A percentile compares a stretch with the other conserved stretches of the same genome.
Conservation (phyloP, 2,888 invertebrate genomes). For the Bhutanitis thaidina region DNA sequence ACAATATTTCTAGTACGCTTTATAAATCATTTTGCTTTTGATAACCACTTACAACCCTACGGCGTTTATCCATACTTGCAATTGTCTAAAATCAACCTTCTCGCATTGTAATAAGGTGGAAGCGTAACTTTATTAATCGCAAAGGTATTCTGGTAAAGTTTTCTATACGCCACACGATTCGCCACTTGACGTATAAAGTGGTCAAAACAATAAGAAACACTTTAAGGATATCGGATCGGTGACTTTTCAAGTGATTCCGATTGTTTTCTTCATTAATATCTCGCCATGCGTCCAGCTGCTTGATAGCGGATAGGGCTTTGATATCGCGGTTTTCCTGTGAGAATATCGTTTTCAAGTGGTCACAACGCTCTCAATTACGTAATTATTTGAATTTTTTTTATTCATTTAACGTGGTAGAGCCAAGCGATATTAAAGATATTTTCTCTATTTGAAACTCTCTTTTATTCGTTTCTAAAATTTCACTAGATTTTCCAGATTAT, state of each 20-base stretch:
- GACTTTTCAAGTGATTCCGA: constrained; percentile 49
- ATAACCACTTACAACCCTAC: constrained; percentile 61
- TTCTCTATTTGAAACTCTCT: no score
- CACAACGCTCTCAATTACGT: constrained; percentile 22
- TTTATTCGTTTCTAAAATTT: no score
- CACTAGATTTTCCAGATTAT: no score
- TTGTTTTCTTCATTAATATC: constrained; percentile 57
- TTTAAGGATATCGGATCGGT: constrained; percentile 61
- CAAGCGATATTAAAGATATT: no score
- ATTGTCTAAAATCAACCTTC: constrained; percentile 30
- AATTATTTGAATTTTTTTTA: background rate
- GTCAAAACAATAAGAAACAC: constrained; percentile 66
- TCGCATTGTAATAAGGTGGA: accelerated
- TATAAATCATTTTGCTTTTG: constrained; percentile 63
- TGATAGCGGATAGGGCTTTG: constrained; percentile 31
- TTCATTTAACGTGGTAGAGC: no score
- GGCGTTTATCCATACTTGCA: constrained; percentile 20
- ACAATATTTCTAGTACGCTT: constrained; percentile 51
- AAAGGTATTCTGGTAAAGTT: constrained; percentile 26
- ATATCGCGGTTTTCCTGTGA: constrained; percentile 58
- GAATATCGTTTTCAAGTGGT: constrained; percentile 49
- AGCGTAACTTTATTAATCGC: constrained; percentile 27
- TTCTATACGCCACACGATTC: constrained; percentile 57
- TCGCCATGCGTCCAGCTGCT: constrained; percentile 37
- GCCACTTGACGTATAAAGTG: constrained; percentile 64